Percentiles rank a stretch among this genome's conserved stretches.
These are phyloP conservation scores for Sternarchorhynchus goeldii DNA, from an alignment of 2,797 vertebrate species.

Conservation along the genomic window DNA sequence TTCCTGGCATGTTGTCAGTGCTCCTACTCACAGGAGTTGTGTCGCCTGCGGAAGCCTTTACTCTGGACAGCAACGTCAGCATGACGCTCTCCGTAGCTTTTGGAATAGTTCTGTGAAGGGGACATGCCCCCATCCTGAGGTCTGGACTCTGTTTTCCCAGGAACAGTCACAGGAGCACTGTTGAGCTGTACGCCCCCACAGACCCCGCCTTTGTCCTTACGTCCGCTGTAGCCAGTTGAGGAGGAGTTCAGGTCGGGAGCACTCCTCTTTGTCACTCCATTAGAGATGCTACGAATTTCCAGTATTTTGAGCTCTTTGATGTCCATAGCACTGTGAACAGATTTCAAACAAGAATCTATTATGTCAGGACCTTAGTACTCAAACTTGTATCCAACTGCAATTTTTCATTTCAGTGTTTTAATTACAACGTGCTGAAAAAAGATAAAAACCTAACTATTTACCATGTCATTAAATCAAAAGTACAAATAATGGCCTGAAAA, in stretches of 20 bases:
- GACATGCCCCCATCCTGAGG: slow-evolving; percentile 71
- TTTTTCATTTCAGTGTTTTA: no score
- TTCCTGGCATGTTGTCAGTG: no score
- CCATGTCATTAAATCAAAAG: neutral
- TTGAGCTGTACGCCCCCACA: slow-evolving; percentile 64
- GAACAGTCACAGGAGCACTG: slow-evolving; percentile 83
- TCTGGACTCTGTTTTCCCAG: slow-evolving; percentile 77
- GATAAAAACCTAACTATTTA: no score
- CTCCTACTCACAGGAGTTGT: slow-evolving; percentile 91
- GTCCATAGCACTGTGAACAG: slow-evolving; percentile 87
- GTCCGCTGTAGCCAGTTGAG: slow-evolving; percentile 24
- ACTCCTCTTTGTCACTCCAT: slow-evolving; percentile 45
- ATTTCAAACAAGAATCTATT: neutral
- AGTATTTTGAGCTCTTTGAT: slow-evolving; percentile 96
- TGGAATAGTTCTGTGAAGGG: slow-evolving; percentile 85
- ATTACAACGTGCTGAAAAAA: no score
- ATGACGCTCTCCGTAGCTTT: slow-evolving; percentile 90
- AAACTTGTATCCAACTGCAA: no score
- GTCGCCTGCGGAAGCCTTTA: slow-evolving; percentile 89
- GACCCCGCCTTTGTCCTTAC: slow-evolving; percentile 50
- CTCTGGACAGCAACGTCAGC: slow-evolving; percentile 80
- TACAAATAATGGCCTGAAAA: neutral
- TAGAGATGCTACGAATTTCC: slow-evolving; percentile 78
- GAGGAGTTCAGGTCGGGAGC: slow-evolving; percentile 31
- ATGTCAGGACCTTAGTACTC: no score